A percentile compares a stretch with the other conserved stretches of the same genome.
These are phyloP conservation scores for Callimorpha dominula DNA, from an alignment of 2,888 invertebrate genomes.

Conservation along the genomic window DNA sequence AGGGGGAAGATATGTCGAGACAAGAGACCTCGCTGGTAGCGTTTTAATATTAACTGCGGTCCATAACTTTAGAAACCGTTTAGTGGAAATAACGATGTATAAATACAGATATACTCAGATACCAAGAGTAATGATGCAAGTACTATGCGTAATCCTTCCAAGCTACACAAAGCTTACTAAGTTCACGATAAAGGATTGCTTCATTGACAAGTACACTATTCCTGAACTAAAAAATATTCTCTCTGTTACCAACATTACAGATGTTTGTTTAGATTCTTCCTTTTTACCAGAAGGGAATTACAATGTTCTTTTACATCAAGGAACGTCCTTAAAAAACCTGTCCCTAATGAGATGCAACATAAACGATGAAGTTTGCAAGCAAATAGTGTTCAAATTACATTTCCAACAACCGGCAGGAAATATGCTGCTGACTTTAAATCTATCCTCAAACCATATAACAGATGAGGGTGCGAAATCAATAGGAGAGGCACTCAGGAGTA, in stretches of 20 bases:
- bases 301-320: constrained; percentile 53
- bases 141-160: constrained; percentile 56
- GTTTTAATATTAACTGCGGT: constrained; percentile 49
- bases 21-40: constrained; percentile 6
- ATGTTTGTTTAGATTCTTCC: constrained; percentile 65
- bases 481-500: constrained; percentile 59
- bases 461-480: constrained; percentile 60
- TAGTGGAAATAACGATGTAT: constrained; percentile 59
- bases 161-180: constrained; percentile 53
- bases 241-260: constrained; percentile 56
- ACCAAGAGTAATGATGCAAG: constrained; percentile 56
- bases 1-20: background rate
- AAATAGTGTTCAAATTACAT: constrained; percentile 58
- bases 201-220: constrained; percentile 56
- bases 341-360: constrained; percentile 67
- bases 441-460: constrained; percentile 12
- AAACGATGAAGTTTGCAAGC: constrained; percentile 58
- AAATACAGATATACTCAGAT: constrained; percentile 48
- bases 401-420: constrained; percentile 52
- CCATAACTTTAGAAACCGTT: constrained; percentile 56
- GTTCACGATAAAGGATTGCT: constrained; percentile 55
- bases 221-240: constrained; percentile 64
- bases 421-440: constrained; percentile 47
- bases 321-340: constrained; percentile 52
- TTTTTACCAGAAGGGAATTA: constrained; percentile 57